Percentiles rank a stretch among this genome's conserved stretches.
These are phyloP conservation scores for Epinephelus lanceolatus DNA, from an alignment of 2,113 vertebrate species.

Conservation along the genomic window DNA sequence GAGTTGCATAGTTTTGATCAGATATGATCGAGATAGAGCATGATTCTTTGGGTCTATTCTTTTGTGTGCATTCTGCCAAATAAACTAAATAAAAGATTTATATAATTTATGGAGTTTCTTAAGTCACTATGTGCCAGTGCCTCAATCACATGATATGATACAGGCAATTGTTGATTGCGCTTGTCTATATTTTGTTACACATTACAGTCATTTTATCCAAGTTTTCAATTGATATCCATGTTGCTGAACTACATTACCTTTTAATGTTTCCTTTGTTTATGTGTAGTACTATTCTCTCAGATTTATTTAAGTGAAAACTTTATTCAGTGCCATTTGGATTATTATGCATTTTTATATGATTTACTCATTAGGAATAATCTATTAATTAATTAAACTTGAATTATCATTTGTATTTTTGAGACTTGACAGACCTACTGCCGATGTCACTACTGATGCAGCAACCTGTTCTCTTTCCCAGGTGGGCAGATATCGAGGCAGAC, in stretches of 20 bases:
- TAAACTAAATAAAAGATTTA: conserved; percentile 80
- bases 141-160: background rate
- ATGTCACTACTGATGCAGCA: too few relatives aligned
- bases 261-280: too few relatives aligned
- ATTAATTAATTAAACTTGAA: background rate
- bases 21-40: conserved; percentile 52
- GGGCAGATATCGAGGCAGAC: too few relatives aligned
- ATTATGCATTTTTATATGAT: too few relatives aligned
- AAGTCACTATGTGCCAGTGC: background rate
- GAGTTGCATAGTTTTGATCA: conserved; percentile 28
- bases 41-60: conserved; percentile 63
- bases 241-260: too few relatives aligned
- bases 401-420: background rate
- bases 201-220: background rate
- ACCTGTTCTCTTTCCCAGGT: too few relatives aligned
- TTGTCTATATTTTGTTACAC: background rate
- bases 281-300: too few relatives aligned
- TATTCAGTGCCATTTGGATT: too few relatives aligned
- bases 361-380: too few relatives aligned
- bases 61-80: conserved; percentile 80
- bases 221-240: background rate
- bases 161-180: background rate
- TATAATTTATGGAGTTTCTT: conserved; percentile 23
- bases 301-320: too few relatives aligned
- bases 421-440: too few relatives aligned